Evolutionary conservation across 2,797 vertebrate genomes (phyloP).

Genomic region (Platalea minor): DNA sequence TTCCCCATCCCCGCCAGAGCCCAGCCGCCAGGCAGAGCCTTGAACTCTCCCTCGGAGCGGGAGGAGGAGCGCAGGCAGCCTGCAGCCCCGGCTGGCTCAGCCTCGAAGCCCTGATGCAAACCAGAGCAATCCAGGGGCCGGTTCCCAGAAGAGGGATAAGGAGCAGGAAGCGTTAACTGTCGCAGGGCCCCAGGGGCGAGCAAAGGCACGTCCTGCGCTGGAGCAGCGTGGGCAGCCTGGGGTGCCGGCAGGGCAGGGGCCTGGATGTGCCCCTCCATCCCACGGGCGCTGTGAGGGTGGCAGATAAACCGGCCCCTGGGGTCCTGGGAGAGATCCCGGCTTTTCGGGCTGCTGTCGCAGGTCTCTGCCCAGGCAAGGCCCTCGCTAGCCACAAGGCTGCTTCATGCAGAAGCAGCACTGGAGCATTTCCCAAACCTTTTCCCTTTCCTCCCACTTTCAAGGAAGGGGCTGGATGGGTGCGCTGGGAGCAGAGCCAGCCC

Average conservation of each 20-base stretch:
- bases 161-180: not conserved
- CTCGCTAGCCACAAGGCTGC: not conserved
- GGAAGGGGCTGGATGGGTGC: not conserved
- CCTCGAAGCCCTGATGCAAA: not conserved
- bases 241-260: not conserved
- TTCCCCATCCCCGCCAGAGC: not conserved
- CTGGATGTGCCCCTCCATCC: not conserved
- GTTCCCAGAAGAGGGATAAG: not conserved
- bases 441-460: not conserved
- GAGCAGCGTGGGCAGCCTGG: not conserved
- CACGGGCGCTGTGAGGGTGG: fast-evolving
- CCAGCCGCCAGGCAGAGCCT: not conserved
- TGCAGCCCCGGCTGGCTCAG: not conserved
- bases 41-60: not conserved
- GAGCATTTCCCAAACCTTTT: not conserved
- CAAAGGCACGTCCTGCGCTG: not conserved
- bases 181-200: fast-evolving
- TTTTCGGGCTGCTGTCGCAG: fast-evolving
- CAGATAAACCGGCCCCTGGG: not conserved
- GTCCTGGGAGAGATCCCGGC: not conserved
- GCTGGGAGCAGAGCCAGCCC: not conserved
- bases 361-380: not conserved
- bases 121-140: not conserved
- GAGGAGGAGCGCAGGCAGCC: not conserved
- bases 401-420: not conserved